phyloP scores from a whole-genome alignment of 2,113 vertebrate species.

The Chitala chitala region DNA sequence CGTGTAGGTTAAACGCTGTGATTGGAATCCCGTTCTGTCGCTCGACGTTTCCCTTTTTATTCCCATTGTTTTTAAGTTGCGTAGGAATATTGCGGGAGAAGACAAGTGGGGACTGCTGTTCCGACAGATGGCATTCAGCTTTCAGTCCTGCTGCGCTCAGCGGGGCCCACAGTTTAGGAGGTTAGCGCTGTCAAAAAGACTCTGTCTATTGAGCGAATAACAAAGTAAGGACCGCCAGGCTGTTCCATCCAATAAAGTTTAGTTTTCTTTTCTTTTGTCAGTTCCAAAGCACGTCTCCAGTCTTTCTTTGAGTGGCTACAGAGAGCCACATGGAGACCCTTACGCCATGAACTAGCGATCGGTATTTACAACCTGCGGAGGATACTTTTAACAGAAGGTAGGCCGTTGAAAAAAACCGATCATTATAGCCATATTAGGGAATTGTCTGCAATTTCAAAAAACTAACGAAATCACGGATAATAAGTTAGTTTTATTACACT shows the following conservation, averaged over 20 bases:
- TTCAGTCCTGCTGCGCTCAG: constrained; percentile 90
- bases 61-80: constrained; percentile 10
- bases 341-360: neutral
- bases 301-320: constrained; percentile 55
- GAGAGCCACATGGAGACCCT: constrained; percentile 40
- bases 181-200: constrained; percentile 96
- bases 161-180: constrained; percentile 91
- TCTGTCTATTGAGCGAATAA: constrained; percentile 92
- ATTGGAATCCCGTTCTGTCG: no score
- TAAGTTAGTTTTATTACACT: no score
- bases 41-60: neutral
- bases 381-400: neutral
- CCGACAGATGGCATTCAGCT: constrained; percentile 97
- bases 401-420: neutral
- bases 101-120: constrained; percentile 62
- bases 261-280: constrained; percentile 64
- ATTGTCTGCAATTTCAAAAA: no score
- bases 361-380: neutral
- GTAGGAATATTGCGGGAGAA: constrained; percentile 27
- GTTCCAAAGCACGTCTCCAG: constrained; percentile 47
- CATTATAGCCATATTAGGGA: no score
- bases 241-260: constrained; percentile 83
- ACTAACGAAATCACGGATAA: no score
- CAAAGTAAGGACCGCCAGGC: constrained; percentile 82
- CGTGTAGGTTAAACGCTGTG: neutral